Evolutionary conservation across 2,113 vertebrate genomes (phyloP).

Genomic region (Muntiacus muntjak): DNA sequence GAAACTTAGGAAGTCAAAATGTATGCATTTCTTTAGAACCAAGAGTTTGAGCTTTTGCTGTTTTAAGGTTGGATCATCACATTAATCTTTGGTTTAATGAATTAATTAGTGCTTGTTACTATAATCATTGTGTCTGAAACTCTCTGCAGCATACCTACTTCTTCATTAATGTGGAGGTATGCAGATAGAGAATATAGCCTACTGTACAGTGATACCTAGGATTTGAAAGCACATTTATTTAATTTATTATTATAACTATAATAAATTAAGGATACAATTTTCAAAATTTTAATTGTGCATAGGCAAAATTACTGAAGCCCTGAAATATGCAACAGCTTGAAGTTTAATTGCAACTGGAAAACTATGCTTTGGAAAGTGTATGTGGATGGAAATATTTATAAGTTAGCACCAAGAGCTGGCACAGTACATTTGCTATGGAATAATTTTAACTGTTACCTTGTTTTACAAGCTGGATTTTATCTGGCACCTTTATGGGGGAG

Average conservation of each 20-base stretch:
- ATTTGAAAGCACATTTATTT: neutral
- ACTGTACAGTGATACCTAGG: neutral
- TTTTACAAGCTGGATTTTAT: conserved; percentile 54
- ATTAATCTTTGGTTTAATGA: neutral
- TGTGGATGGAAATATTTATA: conserved; percentile 58
- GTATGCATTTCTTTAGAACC: neutral
- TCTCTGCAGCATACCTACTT: conserved; percentile 48
- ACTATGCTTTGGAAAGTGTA: conserved; percentile 53
- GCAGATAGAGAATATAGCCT: neutral
- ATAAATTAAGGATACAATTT: neutral
- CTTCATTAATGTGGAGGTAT: conserved; percentile 62
- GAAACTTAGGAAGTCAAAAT: neutral
- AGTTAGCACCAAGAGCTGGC: conserved; percentile 45
- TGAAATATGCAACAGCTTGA: conserved; percentile 46
- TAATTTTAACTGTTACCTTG: conserved; percentile 56
- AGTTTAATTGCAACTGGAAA: conserved; percentile 57
- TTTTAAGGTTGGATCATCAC: neutral
- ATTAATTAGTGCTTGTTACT: conserved; percentile 43
- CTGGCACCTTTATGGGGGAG: neutral
- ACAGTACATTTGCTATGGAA: conserved; percentile 31
- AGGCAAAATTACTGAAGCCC: conserved; percentile 46
- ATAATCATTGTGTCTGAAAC: conserved; percentile 65
- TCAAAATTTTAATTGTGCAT: conserved; percentile 25
- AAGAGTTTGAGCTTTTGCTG: neutral
- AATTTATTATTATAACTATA: conserved; percentile 16